These are phyloP conservation scores for Raillietiella orientalis DNA, from an alignment of 2,888 invertebrate species.

Conservation along the genomic window DNA sequence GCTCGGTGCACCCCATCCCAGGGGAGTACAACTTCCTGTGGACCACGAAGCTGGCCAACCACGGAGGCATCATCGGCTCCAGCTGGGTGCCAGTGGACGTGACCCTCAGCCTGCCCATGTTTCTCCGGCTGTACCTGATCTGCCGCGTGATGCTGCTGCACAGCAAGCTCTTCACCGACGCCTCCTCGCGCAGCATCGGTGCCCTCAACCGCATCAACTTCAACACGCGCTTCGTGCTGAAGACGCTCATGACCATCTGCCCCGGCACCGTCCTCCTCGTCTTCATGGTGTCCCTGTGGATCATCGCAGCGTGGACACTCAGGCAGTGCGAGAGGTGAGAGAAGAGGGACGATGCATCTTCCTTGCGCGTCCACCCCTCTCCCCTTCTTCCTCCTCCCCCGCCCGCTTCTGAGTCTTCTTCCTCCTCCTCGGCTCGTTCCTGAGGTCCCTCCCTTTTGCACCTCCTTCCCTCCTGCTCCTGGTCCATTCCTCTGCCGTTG, in stretches of 20 bases:
- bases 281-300: constrained; percentile 98
- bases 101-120: constrained; percentile 93
- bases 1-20: constrained; percentile 92
- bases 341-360: too few relatives aligned
- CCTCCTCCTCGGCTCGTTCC: too few relatives aligned
- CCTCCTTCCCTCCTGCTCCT: too few relatives aligned
- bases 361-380: too few relatives aligned
- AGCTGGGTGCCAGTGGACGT: constrained; percentile 73
- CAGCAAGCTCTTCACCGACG: constrained; percentile 97
- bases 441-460: too few relatives aligned
- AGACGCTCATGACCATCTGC: constrained; percentile 99
- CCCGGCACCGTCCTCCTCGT: constrained; percentile 82
- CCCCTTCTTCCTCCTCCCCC: too few relatives aligned
- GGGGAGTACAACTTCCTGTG: constrained; percentile 84
- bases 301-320: constrained; percentile 95
- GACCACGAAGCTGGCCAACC: constrained; percentile 81
- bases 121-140: constrained; percentile 92
- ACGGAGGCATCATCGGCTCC: constrained; percentile 16
- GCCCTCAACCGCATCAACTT: constrained; percentile 52
- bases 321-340: constrained; percentile 88
- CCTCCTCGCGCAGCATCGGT: constrained; percentile 35
- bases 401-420: too few relatives aligned
- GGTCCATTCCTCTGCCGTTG: too few relatives aligned
- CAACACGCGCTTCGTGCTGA: constrained; percentile 19
- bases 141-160: constrained; percentile 98